Evolutionary conservation across 64 coral and sea anemone genomes (phyloP), one percentile per base, ranked within the genome.

Genomic region (Montipora capricornis): DNA sequence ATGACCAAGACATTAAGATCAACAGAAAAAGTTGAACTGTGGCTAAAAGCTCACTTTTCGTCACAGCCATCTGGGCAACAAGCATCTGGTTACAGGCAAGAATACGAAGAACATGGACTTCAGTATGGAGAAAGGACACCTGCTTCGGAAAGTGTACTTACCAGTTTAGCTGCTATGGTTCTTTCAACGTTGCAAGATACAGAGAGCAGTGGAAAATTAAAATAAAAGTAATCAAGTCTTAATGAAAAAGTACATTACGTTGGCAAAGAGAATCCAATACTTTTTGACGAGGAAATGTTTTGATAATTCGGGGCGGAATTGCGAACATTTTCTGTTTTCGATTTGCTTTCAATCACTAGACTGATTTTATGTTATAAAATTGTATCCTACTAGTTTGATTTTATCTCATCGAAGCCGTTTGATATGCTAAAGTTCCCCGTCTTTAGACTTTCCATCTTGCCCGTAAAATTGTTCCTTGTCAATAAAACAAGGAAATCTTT

Each of bases 31-130:
- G 82, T 86, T 1, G 66, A 86, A 71, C 47, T 86, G 37, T 86
- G 82, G 82, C 46, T 86, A 10, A 86, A 64, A 49, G 82, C 82
- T 73, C 82, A 86, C 67, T 86, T 86, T 86, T 73, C 37, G 37
- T 37, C 82, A 50, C 6, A 73, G 11, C 44, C 14, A 19, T 19
- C 37, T 22, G 45, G 80, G 14, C 68, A 78, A 49, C 26, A 76
- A 26, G 4, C 76, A 49, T 2, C 16, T 20, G 82, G 19, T 20
- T 50, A 19, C 67, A 19, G 20, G 8, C 82, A 73, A 46, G 64
- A 86, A 8, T 20, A 71, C 9, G 45, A 86, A n/a, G 66, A 12
- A 16, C 61, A 57, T 3, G 53, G 44, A 73, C 8, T 49, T 1
- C 62, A 86, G n/a, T 48, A 86, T 2, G 47, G 82, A 10, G 82